These are phyloP conservation scores for Stramonita haemastoma DNA, from an alignment of 2,888 invertebrate genomes.

Conservation along the genomic window DNA sequence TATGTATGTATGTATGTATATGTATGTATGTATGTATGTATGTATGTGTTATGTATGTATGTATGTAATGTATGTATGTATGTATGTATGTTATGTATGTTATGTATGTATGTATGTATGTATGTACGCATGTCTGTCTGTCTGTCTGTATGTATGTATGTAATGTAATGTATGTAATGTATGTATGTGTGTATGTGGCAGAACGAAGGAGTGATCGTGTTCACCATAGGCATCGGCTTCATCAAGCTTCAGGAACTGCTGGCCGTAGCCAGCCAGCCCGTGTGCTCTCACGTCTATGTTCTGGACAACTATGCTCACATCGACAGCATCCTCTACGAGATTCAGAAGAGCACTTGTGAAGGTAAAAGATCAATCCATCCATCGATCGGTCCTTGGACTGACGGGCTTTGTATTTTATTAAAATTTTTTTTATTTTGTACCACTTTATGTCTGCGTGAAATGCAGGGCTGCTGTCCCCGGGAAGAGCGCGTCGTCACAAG, in stretches of 20 bases:
- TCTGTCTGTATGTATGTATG: neutral
- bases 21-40: neutral
- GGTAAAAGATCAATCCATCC: conserved; percentile 30
- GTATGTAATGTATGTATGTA: no score
- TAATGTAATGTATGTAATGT: no score
- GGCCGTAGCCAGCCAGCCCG: conserved; percentile 37
- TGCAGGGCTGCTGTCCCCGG: no score
- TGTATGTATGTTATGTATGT: no score
- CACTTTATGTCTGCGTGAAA: no score
- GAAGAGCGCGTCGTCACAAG: no score
- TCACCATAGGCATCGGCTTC: conserved; percentile 45
- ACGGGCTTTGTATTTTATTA: no score
- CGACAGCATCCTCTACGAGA: conserved; percentile 44
- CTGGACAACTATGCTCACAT: conserved; percentile 43
- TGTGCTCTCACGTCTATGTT: conserved; percentile 39
- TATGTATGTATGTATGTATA: neutral
- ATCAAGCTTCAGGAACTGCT: conserved; percentile 41
- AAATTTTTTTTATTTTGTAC: no score
- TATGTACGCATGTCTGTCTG: neutral
- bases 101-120: neutral
- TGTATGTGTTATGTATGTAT: neutral
- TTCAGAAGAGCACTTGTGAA: conserved; percentile 39
- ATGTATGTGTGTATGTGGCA: neutral
- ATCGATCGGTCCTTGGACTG: no score
- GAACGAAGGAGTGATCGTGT: conserved; percentile 36